Base-by-base conservation (phyloP, 2,797 vertebrate genomes). In the Manis crassicaudata region DNA sequence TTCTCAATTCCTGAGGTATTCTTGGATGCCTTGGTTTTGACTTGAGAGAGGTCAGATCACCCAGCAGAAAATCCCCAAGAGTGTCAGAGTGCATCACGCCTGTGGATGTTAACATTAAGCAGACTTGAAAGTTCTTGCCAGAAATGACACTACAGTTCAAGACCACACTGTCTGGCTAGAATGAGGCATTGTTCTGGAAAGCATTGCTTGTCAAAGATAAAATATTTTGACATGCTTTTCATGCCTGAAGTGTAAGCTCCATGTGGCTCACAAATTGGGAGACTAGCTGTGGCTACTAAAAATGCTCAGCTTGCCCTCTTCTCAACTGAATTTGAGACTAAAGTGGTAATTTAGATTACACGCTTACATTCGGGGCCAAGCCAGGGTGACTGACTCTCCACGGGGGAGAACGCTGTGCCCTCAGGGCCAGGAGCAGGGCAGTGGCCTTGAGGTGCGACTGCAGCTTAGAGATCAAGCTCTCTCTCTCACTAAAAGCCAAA, bases 171-270 rank as follows among this genome's bases (percentile, higher is more conserved):
- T 60, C 79, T 85, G 77, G 25, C 56, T 83, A 18, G 75, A 95
- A 88, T 16, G 35, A 84, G 96, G 88, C 90, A 83, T 88, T 83
- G 76, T 25, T 97, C 94, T 97, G 95, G 97, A 96, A 95, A 96
- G 76, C 80, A 13, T 8, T 72, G 72, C 96, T 87, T 93, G 93
- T 97, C 97, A 95, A 65, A 85, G 81, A 65, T 95, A 84, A 97
- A 95, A 67, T 43, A 54, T 83, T 63, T 35, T 92, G 96, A 96
- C 94, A 37, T 29, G 35, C 67, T 84, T 12, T 29, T 62, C 89
- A n/a, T 63, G 83, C 87, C 90, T 52, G 9, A 90, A 35, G 56
- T 73, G 10, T 87, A 84, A 70, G 76, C 65, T 95, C 62, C 46
- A 18, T 21, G 87, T 16, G 63, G 56, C 60, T 83, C 93, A 70